Evolutionary conservation across 2,888 invertebrate genomes (phyloP).

Genomic region (Synergus umbraculus): DNA sequence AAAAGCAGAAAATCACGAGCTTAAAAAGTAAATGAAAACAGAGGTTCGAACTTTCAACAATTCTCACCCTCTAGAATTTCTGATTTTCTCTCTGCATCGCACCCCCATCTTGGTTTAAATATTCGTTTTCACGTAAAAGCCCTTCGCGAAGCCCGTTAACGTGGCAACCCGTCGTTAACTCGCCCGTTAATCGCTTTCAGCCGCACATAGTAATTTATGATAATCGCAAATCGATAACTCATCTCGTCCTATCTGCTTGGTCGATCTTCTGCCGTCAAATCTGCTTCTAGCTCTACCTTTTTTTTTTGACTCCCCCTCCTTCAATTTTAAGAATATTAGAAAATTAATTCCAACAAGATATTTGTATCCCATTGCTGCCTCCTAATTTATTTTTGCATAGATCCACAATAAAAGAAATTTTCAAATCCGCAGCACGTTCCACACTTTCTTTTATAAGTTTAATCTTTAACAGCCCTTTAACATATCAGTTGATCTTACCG

Average conservation of each 20-base stretch:
- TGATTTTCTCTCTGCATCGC: slow-evolving; percentile 16
- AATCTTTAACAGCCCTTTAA: neutral
- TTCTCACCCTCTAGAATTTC: neutral
- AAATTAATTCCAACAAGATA: neutral
- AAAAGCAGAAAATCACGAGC: neutral
- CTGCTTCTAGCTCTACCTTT: slow-evolving; percentile 39
- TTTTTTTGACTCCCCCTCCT: slow-evolving; percentile 3
- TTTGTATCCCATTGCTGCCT: neutral
- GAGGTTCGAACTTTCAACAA: neutral
- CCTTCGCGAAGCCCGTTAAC: slow-evolving; percentile 53
- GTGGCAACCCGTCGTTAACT: slow-evolving; percentile 62
- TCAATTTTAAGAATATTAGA: neutral
- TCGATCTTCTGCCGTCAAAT: slow-evolving; percentile 63
- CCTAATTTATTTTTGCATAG: neutral
- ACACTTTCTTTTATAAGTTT: slow-evolving; percentile 3
- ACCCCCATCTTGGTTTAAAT: neutral
- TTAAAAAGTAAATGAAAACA: neutral
- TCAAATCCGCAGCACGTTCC: too few species aligned
- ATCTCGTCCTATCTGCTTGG: slow-evolving; percentile 54
- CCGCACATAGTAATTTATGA: slow-evolving; percentile 66
- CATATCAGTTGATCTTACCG: neutral
- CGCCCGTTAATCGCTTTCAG: slow-evolving; percentile 63
- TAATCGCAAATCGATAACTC: slow-evolving; percentile 70
- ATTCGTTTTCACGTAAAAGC: slow-evolving; percentile 44
- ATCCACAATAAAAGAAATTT: neutral